Base-by-base conservation (phyloP, 2,113 vertebrate species). In the Mus spicilegus region DNA sequence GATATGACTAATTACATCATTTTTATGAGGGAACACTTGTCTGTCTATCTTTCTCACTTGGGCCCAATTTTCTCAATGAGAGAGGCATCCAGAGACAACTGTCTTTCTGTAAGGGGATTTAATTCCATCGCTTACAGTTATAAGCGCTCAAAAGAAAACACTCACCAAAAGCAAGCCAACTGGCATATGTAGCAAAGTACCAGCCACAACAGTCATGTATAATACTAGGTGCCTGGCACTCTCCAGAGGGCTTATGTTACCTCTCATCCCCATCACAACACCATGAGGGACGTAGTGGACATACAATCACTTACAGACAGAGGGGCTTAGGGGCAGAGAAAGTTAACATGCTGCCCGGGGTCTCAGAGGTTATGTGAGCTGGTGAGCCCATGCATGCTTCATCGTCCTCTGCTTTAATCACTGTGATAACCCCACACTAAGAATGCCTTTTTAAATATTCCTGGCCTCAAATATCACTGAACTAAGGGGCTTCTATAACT, bases 121-220 rank as follows among this genome's bases (percentile, higher is more conserved):
- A 92, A 88, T 90, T 91, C 39, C 91, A 24, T 92, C 88, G 94
- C 46, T 94, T 95, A 28, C 2, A 75, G 22, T 46, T 91, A 80
- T 0, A 72, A 30, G 16, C 19, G 58, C 58, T 63, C 72, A 82
- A 73, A 80, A 65, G 30, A 92, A 94, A 94, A 93, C 12, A 88
- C 97, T 24, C 78, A 3, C 65, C 90, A 87, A 91, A 39, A 56
- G 61, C 63, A 36, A 90, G 9, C 33, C 91, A 92, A 95, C 0
- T 76, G 49, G 42, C 26, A 92, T 92, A 91, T 13, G n/a, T 22
- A 85, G 51, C 42, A 80, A 95, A 88, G 85, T 33, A 85, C 78
- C 7, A 93, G 54, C 63, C 87, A 76, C 78, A 39, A 28, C 46
- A 49, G 69, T 30, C 0, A 89, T 36, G 56, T 39, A 24, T 28